Evolutionary conservation across 2,888 invertebrate genomes (phyloP).

Genomic region (Prosapia bicincta): DNA sequence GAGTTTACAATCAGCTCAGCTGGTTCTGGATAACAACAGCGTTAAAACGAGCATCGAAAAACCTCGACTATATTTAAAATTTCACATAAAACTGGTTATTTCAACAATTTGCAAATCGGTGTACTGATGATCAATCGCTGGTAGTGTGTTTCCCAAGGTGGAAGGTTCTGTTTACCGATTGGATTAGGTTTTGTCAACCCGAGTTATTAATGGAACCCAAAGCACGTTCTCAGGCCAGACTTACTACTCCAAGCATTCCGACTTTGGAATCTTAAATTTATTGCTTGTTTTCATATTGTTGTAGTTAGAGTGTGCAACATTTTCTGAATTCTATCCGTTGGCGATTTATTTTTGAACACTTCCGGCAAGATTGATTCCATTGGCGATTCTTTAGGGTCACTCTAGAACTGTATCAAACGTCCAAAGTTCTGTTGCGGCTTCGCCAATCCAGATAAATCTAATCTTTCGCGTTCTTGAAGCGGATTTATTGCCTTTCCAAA

Average conservation of each 20-base stretch:
- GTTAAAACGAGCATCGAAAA: too few species aligned
- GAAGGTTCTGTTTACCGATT: not conserved
- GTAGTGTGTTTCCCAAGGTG: too few species aligned
- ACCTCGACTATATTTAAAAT: too few species aligned
- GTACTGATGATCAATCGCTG: too few species aligned
- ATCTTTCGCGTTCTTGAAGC: too few species aligned
- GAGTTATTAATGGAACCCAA: not conserved
- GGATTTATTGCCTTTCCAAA: too few species aligned
- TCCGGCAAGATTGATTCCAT: not conserved
- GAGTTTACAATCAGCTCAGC: too few species aligned
- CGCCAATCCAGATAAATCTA: too few species aligned
- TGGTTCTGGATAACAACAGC: too few species aligned
- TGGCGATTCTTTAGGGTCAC: not conserved
- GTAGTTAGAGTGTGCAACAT: not conserved
- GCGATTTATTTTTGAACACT: not conserved
- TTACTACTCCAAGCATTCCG: not conserved
- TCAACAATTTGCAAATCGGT: too few species aligned
- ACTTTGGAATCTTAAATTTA: not conserved
- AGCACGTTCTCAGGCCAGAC: not conserved
- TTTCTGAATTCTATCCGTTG: not conserved
- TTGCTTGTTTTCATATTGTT: not conserved
- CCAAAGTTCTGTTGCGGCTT: too few species aligned
- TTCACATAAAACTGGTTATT: too few species aligned
- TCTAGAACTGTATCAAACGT: not conserved
- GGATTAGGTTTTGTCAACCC: not conserved